A percentile compares a stretch with the other conserved stretches of the same genome.
These are phyloP conservation scores for Craseonycteris thonglongyai DNA, from an alignment of 2,113 vertebrate genomes.

Conservation along the genomic window DNA sequence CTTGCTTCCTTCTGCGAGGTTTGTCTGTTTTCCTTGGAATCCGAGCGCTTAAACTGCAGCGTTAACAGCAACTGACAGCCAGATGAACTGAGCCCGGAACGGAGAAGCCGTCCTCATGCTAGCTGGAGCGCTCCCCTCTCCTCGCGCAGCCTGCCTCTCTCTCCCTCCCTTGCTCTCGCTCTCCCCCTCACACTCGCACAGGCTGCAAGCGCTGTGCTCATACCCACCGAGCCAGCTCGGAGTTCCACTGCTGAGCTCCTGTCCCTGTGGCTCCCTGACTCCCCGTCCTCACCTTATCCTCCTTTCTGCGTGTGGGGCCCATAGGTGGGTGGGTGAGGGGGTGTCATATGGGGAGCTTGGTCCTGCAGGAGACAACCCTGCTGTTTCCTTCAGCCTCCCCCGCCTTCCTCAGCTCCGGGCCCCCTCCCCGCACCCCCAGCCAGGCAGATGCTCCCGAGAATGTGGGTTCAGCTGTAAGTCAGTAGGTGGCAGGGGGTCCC, in stretches of 20 bases:
- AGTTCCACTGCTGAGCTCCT: conserved; percentile 37
- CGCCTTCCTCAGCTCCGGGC: not conserved
- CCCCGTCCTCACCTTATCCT: not conserved
- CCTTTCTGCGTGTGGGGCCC: not conserved
- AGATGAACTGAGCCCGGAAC: conserved; percentile 81
- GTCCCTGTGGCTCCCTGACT: not conserved
- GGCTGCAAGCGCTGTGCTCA: conserved; percentile 51
- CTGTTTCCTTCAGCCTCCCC: not conserved
- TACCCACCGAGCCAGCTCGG: conserved; percentile 32
- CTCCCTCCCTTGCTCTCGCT: conserved; percentile 68
- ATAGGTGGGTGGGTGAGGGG: not conserved
- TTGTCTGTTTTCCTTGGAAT: conserved; percentile 73
- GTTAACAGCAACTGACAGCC: conserved; percentile 82
- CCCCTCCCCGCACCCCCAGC: not conserved
- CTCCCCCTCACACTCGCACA: conserved; percentile 61
- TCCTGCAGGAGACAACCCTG: not conserved
- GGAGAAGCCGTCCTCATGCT: conserved; percentile 79
- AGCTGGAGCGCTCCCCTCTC: conserved; percentile 67
- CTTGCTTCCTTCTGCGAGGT: conserved; percentile 66
- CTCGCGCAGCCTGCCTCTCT: conserved; percentile 72
- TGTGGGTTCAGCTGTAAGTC: conserved; percentile 57
- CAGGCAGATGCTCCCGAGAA: not conserved
- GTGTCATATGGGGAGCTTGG: not conserved
- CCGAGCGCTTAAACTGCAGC: conserved; percentile 81
- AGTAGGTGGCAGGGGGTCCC: conserved; percentile 78